Evolutionary conservation across 2,888 invertebrate genomes (phyloP), one percentile per base, ranked within the genome.

Genomic region (Formica aserva): DNA sequence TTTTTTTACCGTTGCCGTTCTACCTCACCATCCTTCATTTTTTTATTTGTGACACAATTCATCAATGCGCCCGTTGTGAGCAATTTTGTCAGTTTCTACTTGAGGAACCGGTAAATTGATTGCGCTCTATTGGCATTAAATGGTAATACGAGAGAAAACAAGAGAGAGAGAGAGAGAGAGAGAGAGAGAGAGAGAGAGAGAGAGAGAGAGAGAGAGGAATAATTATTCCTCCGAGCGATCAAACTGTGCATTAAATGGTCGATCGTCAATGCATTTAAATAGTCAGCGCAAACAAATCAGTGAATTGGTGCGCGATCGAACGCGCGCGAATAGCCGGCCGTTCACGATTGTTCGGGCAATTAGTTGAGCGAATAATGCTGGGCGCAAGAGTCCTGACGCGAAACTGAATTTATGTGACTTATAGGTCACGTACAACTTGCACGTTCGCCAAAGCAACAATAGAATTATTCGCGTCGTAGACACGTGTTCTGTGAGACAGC

Each of bases 391-490:
- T 48, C 60, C 74, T 55, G 66, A 55, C 72, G 66, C 65, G 75
- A 80, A 80, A 80, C 55, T 80, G 69, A 69, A 85, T 87, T 85
- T 75, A 80, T 84, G 63, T 81, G 67, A 85, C 75, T 82, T 62
- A 35, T 60, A 75, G 55, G 71, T 78, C 78, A 81, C 77, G 84
- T 80, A 65, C 80, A 62, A 80, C 76, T 76, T 71, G 75, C 86
- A 82, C 80, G 85, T 75, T 75, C 85, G 48, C 69, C 75, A n/a
- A 60, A 63, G 74, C 85, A 84, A 85, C 83, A 82, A 80, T 77
- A 75, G 71, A 85, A 83, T 86, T 86, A 81, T 78, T 72, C 69
- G 77, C 67, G 82, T 41, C 76, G 80, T 48, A 65, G 60, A 80
- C 71, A 60, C 38, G 66, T 63, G 71, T 82, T 84, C 82, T 62